Base-by-base conservation (phyloP, 2,888 invertebrate genomes). In the Halictus quadricinctus region DNA sequence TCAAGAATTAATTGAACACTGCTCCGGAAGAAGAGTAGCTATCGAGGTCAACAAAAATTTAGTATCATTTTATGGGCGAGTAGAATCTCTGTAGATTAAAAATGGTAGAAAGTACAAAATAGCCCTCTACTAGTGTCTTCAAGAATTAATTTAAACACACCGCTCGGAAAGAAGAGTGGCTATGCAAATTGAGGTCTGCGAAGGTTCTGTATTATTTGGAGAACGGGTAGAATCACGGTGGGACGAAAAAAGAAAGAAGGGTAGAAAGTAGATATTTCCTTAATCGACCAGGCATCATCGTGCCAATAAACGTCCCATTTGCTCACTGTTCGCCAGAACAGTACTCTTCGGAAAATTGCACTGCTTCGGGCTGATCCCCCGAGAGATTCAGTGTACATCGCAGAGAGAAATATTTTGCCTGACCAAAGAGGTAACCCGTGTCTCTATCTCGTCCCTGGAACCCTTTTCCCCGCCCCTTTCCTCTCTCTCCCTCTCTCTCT, bases 371-470 rank as follows among this genome's bases (percentile, higher is more conserved):
- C 58, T 86, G 88, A 89, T 91, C 89, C 91, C 93, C 87, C 75
- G 91, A 89, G 92, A 88, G 88, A 88, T 91, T 89, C 89, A 83
- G 81, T 60, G 79, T 87, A 81, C 83, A 84, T 87, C 88, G 83
- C 84, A 79, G 84, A 81, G 92, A 91, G 92, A 92, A 91, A 92
- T 92, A 92, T 92, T 92, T 91, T 89, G 90, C 89, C 92, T 85
- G 91, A 88, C 88, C 88, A 90, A 91, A 92, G 90, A 91, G 89
- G 88, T 88, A 90, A 88, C 88, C 88, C 82, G 81, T 86, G 81
- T 80, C 86, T 87, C 84, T 84, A 76, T 84, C 80, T 79, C 85
- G 70, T 64, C 76, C 66, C 79, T 82, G 74, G 54, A 74, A 76
- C 83, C 80, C 85, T 72, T 50, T 64, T 79, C 79, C 77, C 83